A percentile compares a stretch with the other conserved stretches of the same genome.
phyloP scores from a whole-genome alignment of 2,113 vertebrate genomes.

The Pithys albifrons region DNA sequence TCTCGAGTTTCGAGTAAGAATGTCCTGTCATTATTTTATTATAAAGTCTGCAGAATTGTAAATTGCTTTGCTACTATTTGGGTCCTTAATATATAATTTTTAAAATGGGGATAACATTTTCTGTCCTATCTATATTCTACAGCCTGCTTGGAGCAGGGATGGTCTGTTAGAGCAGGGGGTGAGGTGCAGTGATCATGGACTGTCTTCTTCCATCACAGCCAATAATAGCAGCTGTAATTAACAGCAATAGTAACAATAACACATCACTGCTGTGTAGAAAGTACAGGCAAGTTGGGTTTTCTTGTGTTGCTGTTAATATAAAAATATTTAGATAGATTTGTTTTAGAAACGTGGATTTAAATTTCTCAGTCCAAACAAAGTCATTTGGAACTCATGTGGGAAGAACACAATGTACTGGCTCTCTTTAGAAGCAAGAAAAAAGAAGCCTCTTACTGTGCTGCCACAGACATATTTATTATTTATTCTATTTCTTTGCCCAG shows the following conservation, averaged over 20 bases:
- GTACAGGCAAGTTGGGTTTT: neutral
- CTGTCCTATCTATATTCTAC: neutral
- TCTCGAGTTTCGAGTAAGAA: neutral
- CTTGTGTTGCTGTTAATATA: neutral
- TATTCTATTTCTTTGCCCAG: slow-evolving; percentile 13
- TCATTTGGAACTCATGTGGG: neutral
- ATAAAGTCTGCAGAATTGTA: neutral
- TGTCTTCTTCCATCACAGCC: neutral
- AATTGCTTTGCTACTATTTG: neutral
- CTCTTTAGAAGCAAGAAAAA: neutral
- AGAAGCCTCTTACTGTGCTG: slow-evolving; percentile 4
- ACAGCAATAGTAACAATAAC: neutral
- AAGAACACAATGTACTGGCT: neutral
- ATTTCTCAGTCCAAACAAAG: slow-evolving; percentile 28
- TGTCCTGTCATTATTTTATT: neutral
- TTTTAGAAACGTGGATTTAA: slow-evolving; percentile 28
- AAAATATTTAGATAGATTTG: slow-evolving; percentile 40
- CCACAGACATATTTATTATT: slow-evolving; percentile 55
- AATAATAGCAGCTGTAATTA: neutral
- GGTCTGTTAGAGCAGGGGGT: neutral
- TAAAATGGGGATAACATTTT: neutral
- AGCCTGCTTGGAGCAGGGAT: neutral
- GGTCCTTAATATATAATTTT: neutral
- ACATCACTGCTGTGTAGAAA: neutral
- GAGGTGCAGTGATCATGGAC: neutral